phyloP scores from a whole-genome alignment of 2,113 vertebrate genomes.

The Bucco capensis region DNA sequence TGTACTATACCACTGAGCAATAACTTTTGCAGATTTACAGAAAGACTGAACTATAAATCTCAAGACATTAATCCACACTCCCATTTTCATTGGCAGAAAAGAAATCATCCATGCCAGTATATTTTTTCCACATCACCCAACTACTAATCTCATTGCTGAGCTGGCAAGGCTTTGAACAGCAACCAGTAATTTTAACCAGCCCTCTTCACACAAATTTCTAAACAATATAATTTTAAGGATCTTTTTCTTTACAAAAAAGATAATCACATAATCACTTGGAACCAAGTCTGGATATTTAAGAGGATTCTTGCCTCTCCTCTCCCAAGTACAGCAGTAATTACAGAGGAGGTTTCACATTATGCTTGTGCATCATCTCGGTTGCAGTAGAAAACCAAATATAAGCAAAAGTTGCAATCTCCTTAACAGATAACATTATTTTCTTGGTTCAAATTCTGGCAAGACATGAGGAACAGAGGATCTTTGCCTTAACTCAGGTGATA shows the following conservation, averaged over 20 bases:
- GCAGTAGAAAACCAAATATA: neutral
- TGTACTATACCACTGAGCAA: neutral
- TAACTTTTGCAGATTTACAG: constrained; percentile 40
- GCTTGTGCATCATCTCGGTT: neutral
- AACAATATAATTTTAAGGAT: constrained; percentile 40
- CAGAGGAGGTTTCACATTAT: constrained; percentile 4
- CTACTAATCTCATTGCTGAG: constrained; percentile 14
- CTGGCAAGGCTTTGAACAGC: neutral
- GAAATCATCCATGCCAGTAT: neutral
- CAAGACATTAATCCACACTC: neutral
- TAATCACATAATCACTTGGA: constrained; percentile 32
- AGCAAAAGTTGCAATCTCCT: neutral
- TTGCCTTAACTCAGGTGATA: neutral
- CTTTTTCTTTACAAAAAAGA: constrained; percentile 28
- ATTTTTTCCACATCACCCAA: constrained; percentile 30
- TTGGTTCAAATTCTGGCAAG: neutral
- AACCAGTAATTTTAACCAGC: constrained; percentile 9
- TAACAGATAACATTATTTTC: neutral
- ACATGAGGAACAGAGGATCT: neutral
- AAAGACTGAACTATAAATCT: constrained; percentile 34
- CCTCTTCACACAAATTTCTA: neutral
- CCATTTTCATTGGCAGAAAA: constrained; percentile 8
- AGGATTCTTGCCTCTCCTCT: constrained; percentile 33
- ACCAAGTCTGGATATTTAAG: neutral
- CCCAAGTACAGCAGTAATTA: constrained; percentile 46